These are phyloP conservation scores for Bos javanicus DNA, from an alignment of 2,113 vertebrate species.

Conservation along the genomic window DNA sequence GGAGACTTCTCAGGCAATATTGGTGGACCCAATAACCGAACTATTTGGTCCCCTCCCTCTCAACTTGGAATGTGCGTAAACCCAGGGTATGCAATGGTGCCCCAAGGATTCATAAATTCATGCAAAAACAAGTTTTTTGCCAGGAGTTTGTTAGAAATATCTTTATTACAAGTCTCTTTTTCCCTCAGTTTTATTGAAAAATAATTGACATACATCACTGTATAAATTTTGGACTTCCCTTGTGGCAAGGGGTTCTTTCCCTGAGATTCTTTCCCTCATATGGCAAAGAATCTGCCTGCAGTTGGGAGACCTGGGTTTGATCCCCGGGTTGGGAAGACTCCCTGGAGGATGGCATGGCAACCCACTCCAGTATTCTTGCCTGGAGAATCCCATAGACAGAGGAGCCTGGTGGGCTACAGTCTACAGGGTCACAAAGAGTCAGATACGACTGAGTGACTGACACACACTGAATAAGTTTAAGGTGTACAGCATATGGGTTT, in stretches of 20 bases:
- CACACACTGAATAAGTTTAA: neutral
- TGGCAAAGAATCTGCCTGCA: neutral
- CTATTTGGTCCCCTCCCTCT: neutral
- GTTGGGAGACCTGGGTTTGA: neutral
- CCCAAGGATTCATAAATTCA: neutral
- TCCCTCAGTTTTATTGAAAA: neutral
- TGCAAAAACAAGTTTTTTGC: neutral
- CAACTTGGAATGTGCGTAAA: neutral
- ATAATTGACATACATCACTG: neutral
- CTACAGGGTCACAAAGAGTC: neutral
- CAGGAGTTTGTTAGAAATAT: neutral
- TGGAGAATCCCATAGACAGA: neutral
- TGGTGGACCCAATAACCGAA: neutral
- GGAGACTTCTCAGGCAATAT: neutral
- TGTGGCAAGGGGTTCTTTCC: neutral
- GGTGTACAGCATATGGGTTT: neutral
- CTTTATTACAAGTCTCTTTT: neutral
- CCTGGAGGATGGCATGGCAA: neutral
- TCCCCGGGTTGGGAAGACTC: neutral
- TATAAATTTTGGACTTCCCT: neutral
- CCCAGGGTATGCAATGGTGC: fast-evolving
- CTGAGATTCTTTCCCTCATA: neutral
- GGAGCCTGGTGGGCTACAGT: neutral
- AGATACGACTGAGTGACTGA: neutral
- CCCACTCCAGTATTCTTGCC: neutral